Base-by-base conservation (phyloP, 2,888 invertebrate genomes). In the Dynastes hyllus region DNA sequence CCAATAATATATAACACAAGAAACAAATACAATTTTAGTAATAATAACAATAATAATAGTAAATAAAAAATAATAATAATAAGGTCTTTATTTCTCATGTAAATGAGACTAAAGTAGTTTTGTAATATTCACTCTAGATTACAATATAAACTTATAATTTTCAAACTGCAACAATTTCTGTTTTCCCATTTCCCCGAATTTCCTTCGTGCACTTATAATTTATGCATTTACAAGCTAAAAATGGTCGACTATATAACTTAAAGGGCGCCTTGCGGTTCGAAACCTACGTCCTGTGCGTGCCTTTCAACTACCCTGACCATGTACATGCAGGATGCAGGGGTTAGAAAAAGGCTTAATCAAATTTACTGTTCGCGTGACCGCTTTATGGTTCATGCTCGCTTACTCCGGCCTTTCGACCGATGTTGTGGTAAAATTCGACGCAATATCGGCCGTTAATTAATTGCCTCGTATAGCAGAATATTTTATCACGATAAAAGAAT, bases 271-370 rank as follows among this genome's bases (percentile, higher is more conserved):
- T 29, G 11, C n/a, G 11, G 29, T 13, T 13, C 63, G 32, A 69
- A 51, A 4, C 27, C 51, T 6, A 69, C 27, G 51, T 69, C 69
- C 69, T 22, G 69, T 69, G 69, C 69, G 69, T 69, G 69, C n/a
- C 51, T 32, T 69, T 69, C 50, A 51, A 69, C 50, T 69, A 69
- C 13, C 32, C 32, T 29, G 63, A 29, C 29, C 32, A 32, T 51
- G 51, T 69, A 51, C 29, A n/a, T 50, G 51, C 51, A 69, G 16
- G 66, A 58, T 45, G 22, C 29, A 8, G n/a, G 69, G 69, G 51
- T 69, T 69, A 69, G 69, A 32, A 51, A 69, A 69, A 40, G 58
- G 73, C 73, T 75, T 75, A 75, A 75, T 75, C 73, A 75, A 75
- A 75, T 75, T 75, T 75, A 63, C 61, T 16, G 61, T 61, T 75